These are phyloP conservation scores for Sebastiscus tertius DNA, from an alignment of 2,797 vertebrate genomes.

Conservation along the genomic window DNA sequence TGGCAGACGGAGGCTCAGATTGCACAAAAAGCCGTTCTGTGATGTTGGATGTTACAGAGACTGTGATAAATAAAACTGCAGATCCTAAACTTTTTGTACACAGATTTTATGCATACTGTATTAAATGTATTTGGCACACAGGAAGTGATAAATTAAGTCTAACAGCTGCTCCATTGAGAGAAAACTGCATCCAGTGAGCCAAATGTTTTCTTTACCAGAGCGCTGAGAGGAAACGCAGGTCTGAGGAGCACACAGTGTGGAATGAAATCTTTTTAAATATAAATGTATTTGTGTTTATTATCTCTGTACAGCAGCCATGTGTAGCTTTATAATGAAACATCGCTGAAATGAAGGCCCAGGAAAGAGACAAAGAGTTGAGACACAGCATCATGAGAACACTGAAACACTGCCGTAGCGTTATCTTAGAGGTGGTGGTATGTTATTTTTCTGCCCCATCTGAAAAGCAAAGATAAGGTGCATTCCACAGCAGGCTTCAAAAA, in stretches of 20 bases:
- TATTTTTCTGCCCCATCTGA: conserved; percentile 14
- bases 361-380: neutral
- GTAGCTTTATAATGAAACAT: neutral
- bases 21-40: no score
- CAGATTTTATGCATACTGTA: no score
- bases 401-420: accelerated
- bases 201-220: neutral
- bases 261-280: neutral
- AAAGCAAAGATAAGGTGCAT: conserved; percentile 15
- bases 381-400: neutral
- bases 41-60: no score
- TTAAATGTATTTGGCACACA: neutral
- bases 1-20: no score
- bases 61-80: no score
- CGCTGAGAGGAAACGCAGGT: neutral
- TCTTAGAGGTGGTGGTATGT: neutral
- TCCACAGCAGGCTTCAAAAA: conserved; percentile 11
- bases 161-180: neutral
- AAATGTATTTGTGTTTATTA: neutral
- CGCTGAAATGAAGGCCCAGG: no score
- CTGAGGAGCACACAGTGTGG: neutral
- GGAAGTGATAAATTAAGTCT: neutral
- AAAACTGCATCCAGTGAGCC: neutral
- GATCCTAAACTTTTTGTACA: no score
- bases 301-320: neutral